These are phyloP conservation scores for Sorex fumeus DNA, from an alignment of 2,113 vertebrate species.

Conservation along the genomic window DNA sequence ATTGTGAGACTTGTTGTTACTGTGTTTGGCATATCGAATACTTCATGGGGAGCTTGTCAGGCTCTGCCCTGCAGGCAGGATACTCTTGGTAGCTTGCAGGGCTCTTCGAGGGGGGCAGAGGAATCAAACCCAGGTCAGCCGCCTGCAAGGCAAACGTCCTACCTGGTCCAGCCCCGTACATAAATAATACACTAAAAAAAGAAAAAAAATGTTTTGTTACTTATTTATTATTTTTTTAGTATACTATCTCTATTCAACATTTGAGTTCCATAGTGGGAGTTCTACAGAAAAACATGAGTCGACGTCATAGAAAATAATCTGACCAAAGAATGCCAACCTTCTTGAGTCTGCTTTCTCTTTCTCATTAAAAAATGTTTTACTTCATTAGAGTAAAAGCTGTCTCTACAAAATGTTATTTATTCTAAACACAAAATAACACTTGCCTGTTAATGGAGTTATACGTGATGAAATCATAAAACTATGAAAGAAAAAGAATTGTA, in stretches of 20 bases:
- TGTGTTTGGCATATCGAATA: too few relatives aligned
- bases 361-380: slow-evolving; percentile 36
- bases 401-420: not conserved
- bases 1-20: too few relatives aligned
- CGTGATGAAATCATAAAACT: not conserved
- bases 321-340: slow-evolving; percentile 43
- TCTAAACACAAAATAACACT: not conserved
- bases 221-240: slow-evolving; percentile 79
- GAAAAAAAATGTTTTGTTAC: slow-evolving; percentile 55
- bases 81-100: too few relatives aligned
- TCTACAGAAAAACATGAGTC: slow-evolving; percentile 71
- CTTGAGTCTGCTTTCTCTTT: slow-evolving; percentile 38
- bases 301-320: slow-evolving; percentile 67
- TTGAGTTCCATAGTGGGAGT: slow-evolving; percentile 67
- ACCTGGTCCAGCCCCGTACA: too few relatives aligned
- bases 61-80: too few relatives aligned
- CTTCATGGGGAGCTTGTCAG: too few relatives aligned
- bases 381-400: not conserved
- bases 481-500: not conserved
- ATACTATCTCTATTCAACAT: slow-evolving; percentile 74
- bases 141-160: too few relatives aligned
- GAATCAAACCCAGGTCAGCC: too few relatives aligned
- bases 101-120: too few relatives aligned
- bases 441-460: not conserved
- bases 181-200: slow-evolving; percentile 62